Evolutionary conservation across 1,140 invertebrate genomes (phyloP).

Genomic region (Drosophila takahashii): DNA sequence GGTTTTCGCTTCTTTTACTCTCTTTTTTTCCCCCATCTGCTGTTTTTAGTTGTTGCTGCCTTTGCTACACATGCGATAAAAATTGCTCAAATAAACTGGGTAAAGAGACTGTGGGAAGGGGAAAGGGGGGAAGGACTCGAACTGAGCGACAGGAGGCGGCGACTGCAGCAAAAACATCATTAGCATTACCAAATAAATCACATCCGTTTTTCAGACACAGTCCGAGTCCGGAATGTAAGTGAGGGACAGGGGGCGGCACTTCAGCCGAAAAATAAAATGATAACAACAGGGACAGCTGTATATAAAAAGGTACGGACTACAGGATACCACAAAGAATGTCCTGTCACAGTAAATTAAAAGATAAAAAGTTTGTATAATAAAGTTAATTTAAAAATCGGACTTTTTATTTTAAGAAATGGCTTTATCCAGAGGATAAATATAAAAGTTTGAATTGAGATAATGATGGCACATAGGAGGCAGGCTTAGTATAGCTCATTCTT

Average conservation of each 20-base stretch:
- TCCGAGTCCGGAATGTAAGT: constrained; percentile 53
- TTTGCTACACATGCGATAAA: constrained; percentile 78
- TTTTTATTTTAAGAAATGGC: too few species aligned
- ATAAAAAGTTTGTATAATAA: not conserved
- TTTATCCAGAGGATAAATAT: too few species aligned
- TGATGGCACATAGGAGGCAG: too few species aligned
- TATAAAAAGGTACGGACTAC: constrained; percentile 14
- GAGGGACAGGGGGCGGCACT: constrained; percentile 15
- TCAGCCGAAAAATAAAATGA: constrained; percentile 62
- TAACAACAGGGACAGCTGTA: constrained; percentile 34
- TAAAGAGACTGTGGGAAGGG: constrained; percentile 17
- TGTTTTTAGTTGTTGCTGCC: constrained; percentile 23
- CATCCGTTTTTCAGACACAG: constrained; percentile 80
- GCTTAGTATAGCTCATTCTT: too few species aligned
- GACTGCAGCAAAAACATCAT: constrained; percentile 79
- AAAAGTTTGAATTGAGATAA: too few species aligned
- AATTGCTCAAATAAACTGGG: constrained; percentile 79
- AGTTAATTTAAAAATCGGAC: not conserved
- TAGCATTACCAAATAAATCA: constrained; percentile 84
- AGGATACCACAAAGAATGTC: constrained; percentile 5
- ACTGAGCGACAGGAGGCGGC: constrained; percentile 42
- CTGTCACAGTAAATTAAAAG: too few species aligned
- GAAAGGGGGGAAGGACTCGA: not conserved
- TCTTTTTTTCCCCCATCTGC: constrained; percentile 14
- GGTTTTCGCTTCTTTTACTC: constrained; percentile 53